Evolutionary conservation across 2,888 invertebrate species (phyloP).

Genomic region (Nomada lathburiana): DNA sequence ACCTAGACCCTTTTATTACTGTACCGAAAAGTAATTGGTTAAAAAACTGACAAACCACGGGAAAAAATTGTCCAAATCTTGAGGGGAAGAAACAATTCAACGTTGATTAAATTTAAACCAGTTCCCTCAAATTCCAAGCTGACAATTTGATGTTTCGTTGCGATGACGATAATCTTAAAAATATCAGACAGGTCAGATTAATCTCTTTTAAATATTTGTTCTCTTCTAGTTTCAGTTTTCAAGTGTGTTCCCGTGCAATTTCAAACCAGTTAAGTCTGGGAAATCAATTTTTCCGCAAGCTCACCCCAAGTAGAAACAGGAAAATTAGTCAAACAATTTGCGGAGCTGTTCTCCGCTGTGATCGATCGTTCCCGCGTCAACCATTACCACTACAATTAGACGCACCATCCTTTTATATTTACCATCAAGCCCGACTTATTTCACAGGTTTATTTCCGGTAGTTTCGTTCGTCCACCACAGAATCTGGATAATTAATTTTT

Average conservation of each 20-base stretch:
- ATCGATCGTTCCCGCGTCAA: constrained; percentile 29
- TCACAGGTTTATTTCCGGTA: constrained; percentile 27
- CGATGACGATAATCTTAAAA: background rate
- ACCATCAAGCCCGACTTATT: constrained; percentile 10
- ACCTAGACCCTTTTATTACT: too few relatives aligned
- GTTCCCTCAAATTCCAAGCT: background rate
- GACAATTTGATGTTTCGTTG: background rate
- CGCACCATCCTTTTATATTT: constrained; percentile 18
- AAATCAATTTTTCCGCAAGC: constrained; percentile 34
- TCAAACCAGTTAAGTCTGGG: background rate
- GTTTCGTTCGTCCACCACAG: background rate
- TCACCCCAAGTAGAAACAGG: constrained; percentile 7
- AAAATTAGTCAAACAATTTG: constrained; percentile 43
- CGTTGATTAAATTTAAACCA: background rate
- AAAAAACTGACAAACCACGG: too few relatives aligned
- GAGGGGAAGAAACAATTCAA: background rate
- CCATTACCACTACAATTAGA: constrained; percentile 25
- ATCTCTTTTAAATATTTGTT: constrained; percentile 3
- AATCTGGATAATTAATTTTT: background rate
- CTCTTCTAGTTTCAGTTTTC: background rate
- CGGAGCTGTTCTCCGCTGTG: constrained; percentile 9
- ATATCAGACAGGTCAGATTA: background rate
- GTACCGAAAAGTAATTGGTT: too few relatives aligned
- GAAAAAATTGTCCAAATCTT: too few relatives aligned
- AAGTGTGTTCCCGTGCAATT: background rate